A percentile compares a stretch with the other conserved stretches of the same genome.
phyloP scores from a whole-genome alignment of 2,797 vertebrate genomes.

The Leuciscus waleckii region DNA sequence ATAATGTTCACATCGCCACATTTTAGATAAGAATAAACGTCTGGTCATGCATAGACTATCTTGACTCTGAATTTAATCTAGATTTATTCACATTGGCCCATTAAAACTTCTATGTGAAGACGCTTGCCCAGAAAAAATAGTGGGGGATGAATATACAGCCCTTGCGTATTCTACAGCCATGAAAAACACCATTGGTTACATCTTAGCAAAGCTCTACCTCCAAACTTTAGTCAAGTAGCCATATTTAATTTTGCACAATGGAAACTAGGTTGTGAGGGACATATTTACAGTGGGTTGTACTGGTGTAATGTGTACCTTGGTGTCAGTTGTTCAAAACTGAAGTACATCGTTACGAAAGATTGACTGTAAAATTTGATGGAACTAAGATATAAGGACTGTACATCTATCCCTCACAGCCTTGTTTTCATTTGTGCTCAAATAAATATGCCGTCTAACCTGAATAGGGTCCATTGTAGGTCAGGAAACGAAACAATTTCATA shows the following conservation, averaged over 20 bases:
- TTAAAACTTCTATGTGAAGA: not conserved
- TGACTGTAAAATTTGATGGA: not conserved
- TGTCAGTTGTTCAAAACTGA: not conserved
- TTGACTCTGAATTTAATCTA: not conserved
- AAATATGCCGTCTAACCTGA: slow-evolving; percentile 31
- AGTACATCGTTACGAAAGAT: not conserved
- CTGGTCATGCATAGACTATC: not conserved
- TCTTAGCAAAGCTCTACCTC: not conserved
- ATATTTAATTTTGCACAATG: not conserved
- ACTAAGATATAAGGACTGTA: not conserved
- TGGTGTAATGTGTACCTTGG: not conserved
- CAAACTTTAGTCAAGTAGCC: not conserved
- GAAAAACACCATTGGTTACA: not conserved
- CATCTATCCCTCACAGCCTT: not conserved
- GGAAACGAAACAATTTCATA: slow-evolving; percentile 51
- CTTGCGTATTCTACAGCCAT: not conserved
- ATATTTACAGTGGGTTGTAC: not conserved
- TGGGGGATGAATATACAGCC: not conserved
- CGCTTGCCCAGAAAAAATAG: not conserved
- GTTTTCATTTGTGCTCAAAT: slow-evolving; percentile 3
- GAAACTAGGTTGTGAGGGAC: not conserved
- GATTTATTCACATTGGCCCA: not conserved
- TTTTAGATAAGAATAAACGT: not conserved
- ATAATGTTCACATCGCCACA: not conserved
- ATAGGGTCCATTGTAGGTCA: slow-evolving; percentile 52